Evolutionary conservation across 1,140 invertebrate genomes (phyloP).

Genomic region (Mya arenaria): DNA sequence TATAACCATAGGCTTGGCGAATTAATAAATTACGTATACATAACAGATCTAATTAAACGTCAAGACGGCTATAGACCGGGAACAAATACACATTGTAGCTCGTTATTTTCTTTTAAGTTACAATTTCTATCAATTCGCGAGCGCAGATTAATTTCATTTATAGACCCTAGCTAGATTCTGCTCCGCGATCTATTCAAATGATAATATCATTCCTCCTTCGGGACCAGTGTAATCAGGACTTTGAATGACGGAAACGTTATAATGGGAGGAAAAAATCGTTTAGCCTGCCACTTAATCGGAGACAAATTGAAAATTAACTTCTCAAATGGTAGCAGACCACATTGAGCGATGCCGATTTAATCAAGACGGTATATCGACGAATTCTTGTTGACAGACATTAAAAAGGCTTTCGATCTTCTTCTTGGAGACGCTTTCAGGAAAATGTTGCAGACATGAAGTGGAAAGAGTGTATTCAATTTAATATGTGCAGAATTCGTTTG

Average conservation of each 20-base stretch:
- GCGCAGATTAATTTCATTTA: constrained; percentile 54
- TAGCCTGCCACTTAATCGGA: constrained; percentile 42
- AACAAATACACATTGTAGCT: constrained; percentile 19
- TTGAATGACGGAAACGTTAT: constrained; percentile 49
- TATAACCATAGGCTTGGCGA: too few species aligned
- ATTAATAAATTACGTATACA: constrained; percentile 52
- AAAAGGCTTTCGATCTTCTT: too few species aligned
- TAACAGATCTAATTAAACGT: constrained; percentile 49
- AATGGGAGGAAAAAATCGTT: constrained; percentile 57
- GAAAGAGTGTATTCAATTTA: too few species aligned
- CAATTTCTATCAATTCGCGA: constrained; percentile 50
- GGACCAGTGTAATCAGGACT: constrained; percentile 45
- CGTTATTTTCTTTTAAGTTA: constrained; percentile 51
- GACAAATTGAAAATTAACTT: constrained; percentile 62
- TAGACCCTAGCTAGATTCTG: constrained; percentile 8
- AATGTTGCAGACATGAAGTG: too few species aligned
- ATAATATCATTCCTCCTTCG: constrained; percentile 41
- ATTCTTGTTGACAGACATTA: too few species aligned
- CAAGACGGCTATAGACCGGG: constrained; percentile 29
- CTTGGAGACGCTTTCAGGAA: too few species aligned
- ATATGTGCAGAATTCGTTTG: too few species aligned
- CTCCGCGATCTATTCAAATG: constrained; percentile 44
- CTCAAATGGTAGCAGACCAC: constrained; percentile 43
- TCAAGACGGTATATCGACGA: too few species aligned
- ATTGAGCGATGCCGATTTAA: constrained; percentile 57